Base-by-base conservation (phyloP, 2,113 vertebrate genomes). In the Vulpes ferrilata region DNA sequence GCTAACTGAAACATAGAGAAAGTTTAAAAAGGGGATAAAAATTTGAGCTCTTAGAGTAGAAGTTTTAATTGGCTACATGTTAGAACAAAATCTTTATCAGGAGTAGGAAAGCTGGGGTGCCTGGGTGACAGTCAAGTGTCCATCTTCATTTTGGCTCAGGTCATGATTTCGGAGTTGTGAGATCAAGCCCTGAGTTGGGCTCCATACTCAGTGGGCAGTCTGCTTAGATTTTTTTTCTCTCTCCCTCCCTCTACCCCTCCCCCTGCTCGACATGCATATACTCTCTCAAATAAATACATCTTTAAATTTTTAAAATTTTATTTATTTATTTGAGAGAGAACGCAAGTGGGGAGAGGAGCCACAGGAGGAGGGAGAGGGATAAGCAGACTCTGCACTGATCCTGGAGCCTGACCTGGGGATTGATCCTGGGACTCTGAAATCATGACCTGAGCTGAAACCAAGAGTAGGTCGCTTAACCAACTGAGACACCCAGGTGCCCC, bases 71-170 rank as follows among this genome's bases (percentile, higher is more conserved):
- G 67, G 43, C 69, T 92, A 7, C 16, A 25, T 35, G 4, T 83
- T 87, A 79, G 43, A 80, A 78, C 12, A 91, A 91, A 80, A 64
- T 83, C 20, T 88, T 79, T 95, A 32, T 80, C n/a, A 82, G 53
- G 27, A 81, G 30, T 91, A 30, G 76, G 27, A 91, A 86, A 88
- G 35, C 27, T 62, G 53, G n/a, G 67, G 32, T n/a, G 3, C 32
- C 67, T 35, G 17, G 32, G 67, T 35, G 17, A 17, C 32, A 0
- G 17, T 35, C 35, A 69, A 17, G 3, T 17, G 4, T 35, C n/a
- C 32, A 69, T 19, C 67, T 69, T 69, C 32, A 35, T n/a, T 69
- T 35, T 17, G 20, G 57, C 57, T 59, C 17, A 43, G 43, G 57
- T 59, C 67, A 2, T 35, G 67, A 69, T 35, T 17, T 69, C 16